phyloP scores from a whole-genome alignment of 2,113 vertebrate genomes.

The Noctilio leporinus region DNA sequence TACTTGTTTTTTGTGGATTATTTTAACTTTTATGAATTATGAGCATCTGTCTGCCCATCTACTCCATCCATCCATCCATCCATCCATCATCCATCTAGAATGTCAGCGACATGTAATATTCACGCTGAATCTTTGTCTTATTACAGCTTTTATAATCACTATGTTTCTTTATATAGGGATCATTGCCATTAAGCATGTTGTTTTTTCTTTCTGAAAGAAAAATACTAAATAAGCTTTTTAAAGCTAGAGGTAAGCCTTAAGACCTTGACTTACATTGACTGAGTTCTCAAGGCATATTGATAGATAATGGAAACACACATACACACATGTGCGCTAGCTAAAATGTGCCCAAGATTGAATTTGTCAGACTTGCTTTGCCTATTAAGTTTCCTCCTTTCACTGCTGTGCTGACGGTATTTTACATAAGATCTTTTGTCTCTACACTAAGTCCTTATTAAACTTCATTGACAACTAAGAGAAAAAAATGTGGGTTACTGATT shows the following conservation, averaged over 20 bases:
- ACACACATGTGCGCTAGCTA: neutral
- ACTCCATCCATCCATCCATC: neutral
- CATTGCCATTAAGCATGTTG: neutral
- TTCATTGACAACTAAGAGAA: conserved; percentile 49
- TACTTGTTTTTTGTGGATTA: neutral
- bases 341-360: conserved; percentile 25
- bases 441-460: conserved; percentile 52
- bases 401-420: conserved; percentile 13
- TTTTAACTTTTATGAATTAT: neutral
- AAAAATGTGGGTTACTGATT: conserved; percentile 22
- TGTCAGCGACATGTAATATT: neutral
- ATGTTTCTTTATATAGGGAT: neutral
- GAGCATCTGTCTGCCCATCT: neutral
- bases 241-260: neutral
- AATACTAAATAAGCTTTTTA: neutral
- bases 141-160: neutral
- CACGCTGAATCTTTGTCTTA: neutral
- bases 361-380: neutral
- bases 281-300: neutral
- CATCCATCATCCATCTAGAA: neutral
- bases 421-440: conserved; percentile 33
- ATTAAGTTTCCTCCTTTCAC: conserved; percentile 4
- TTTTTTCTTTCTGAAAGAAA: neutral
- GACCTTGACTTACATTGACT: neutral
- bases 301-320: neutral